Conservation (phyloP, 2,113 vertebrate species). For the Bettongia penicillata region DNA sequence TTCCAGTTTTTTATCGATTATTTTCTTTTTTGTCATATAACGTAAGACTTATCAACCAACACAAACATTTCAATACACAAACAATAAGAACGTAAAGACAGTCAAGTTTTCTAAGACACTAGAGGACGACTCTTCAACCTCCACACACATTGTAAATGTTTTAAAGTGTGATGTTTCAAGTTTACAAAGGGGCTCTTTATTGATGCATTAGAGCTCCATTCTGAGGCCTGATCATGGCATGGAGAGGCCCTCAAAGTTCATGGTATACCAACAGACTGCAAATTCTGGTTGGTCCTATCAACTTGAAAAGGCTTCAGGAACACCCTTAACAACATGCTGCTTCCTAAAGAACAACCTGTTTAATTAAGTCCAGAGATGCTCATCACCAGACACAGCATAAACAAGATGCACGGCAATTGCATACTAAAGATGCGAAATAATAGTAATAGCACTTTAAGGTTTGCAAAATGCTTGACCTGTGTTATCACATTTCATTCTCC, state of each 20-base stretch:
- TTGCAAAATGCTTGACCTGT: background rate
- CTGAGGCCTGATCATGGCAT: background rate
- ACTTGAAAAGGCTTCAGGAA: background rate
- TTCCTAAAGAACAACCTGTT: background rate
- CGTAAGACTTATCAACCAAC: background rate
- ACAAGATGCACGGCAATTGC: background rate
- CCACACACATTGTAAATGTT: background rate
- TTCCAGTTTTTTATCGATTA: background rate
- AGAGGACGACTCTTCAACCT: background rate
- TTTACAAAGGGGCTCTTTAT: background rate
- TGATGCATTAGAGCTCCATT: background rate
- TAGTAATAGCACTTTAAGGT: too few species aligned
- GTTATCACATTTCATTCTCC: constrained; percentile 12
- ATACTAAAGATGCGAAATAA: too few species aligned
- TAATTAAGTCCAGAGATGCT: background rate
- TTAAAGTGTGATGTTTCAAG: background rate
- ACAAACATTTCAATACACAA: background rate
- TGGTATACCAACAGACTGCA: background rate
- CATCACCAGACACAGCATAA: background rate
- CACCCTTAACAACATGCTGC: background rate
- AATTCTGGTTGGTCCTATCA: background rate
- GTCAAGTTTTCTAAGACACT: background rate
- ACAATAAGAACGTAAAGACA: background rate
- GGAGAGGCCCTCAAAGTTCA: background rate
- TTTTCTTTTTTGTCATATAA: background rate